Evolutionary conservation across 2,888 invertebrate species (phyloP).

Genomic region (Drosophila emarginata): DNA sequence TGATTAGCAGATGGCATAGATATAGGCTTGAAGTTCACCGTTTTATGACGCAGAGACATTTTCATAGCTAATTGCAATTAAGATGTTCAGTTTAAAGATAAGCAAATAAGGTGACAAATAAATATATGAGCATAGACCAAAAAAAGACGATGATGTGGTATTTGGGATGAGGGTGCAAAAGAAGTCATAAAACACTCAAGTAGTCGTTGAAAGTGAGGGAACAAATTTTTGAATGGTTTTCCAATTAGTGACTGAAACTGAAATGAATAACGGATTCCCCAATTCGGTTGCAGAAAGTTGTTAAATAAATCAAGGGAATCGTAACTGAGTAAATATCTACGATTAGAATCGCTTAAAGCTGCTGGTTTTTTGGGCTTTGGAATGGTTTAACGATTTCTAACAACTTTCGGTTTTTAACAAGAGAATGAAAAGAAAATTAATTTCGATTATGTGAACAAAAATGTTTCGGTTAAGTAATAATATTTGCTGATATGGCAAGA

Average conservation of each 20-base stretch:
- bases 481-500: too few species aligned
- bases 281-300: not conserved
- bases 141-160: not conserved
- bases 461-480: not conserved
- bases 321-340: not conserved
- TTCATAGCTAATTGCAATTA: constrained; percentile 73
- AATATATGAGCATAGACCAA: constrained; percentile 40
- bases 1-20: constrained; percentile 46
- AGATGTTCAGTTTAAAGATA: constrained; percentile 57
- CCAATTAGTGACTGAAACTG: not conserved
- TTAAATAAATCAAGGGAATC: not conserved
- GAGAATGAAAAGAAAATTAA: not conserved
- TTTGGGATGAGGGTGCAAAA: not conserved
- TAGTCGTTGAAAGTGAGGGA: not conserved
- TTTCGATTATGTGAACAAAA: too few species aligned
- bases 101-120: constrained; percentile 58
- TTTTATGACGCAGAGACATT: constrained; percentile 53
- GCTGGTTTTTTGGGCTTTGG: not conserved
- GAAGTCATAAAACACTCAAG: not conserved
- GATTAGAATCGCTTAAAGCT: not conserved
- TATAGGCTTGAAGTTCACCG: constrained; percentile 25
- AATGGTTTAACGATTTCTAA: too few species aligned
- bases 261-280: not conserved
- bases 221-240: not conserved
- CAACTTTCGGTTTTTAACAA: not conserved